A percentile compares a stretch with the other conserved stretches of the same genome.
phyloP scores from a whole-genome alignment of 1,140 invertebrate species.

The Metopolophium dirhodum region DNA sequence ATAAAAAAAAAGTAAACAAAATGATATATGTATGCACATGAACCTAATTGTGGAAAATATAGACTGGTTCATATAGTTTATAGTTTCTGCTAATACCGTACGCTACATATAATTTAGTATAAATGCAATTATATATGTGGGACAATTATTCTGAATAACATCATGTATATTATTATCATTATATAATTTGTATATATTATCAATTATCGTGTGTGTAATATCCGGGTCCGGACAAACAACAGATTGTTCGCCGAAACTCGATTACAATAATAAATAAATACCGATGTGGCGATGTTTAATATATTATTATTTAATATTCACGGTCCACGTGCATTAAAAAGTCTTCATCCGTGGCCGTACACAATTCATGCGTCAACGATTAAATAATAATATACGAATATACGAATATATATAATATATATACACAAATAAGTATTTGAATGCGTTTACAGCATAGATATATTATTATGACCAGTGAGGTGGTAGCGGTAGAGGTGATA shows the following conservation, averaged over 20 bases:
- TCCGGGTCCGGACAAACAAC: neutral
- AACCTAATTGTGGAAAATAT: neutral
- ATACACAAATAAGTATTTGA: neutral
- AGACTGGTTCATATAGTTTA: neutral
- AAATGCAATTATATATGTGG: neutral
- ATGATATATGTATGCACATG: neutral
- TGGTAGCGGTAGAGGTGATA: neutral
- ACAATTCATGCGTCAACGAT: neutral
- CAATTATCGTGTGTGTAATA: neutral
- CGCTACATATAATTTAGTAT: neutral
- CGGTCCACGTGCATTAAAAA: neutral
- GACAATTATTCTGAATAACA: neutral
- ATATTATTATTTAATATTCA: slow-evolving; percentile 8
- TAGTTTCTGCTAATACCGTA: neutral
- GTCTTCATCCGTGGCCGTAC: slow-evolving; percentile 9
- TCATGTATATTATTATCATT: neutral
- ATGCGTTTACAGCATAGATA: neutral
- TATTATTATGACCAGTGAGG: neutral
- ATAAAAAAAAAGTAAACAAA: neutral
- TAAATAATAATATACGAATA: neutral
- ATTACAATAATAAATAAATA: neutral
- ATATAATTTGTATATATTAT: neutral
- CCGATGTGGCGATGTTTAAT: neutral
- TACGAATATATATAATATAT: neutral
- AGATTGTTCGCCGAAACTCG: neutral